Base-by-base conservation (phyloP, 2,797 vertebrate species). In the Lycodopsis pacificus region DNA sequence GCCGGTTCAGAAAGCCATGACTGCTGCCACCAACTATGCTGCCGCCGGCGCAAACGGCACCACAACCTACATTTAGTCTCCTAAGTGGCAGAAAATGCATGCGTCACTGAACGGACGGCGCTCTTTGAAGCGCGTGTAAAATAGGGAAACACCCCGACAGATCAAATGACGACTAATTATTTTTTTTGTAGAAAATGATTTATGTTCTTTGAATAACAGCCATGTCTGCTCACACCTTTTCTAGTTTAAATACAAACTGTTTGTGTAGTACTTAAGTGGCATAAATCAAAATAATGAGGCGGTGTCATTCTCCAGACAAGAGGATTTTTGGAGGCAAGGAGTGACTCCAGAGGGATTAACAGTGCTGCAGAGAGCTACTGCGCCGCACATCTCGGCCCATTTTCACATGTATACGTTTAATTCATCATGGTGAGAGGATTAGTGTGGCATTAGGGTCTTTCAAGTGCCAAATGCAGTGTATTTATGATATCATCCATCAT, bases 401-500 rank as follows among this genome's bases (percentile, higher is more conserved):
- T 86, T 71, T 44, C 63, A 68, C 62, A 10, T 12, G 19, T 69
- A 49, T 73, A 76, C 27, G 36, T 82, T 74, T 80, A 65, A 66
- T 63, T 65, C 56, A 30, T 61, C 76, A 65, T 11, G 1, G 49
- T 22, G 48, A 64, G 49, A 65, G 83, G 86, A 88, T 90, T 86
- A 79, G 44, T 32, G 3, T 4, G 34, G 59, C 65, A 87, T 91
- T 88, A 91, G 42, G 32, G 69, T 12, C 51, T 71, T 71, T 77
- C 71, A 80, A 74, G 67, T 64, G 76, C 67, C 65, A 80, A 79
- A 84, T 76, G 69, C 32, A 46, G 70, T 27, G 25, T 25, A 61
- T 80, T 71, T 48, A 73, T 68, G 65, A 80, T 71, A 65, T 82
- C 49, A 90, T 87, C 80, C 79, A 36, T 17, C 38, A 61, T 67